phyloP scores from a whole-genome alignment of 2,888 invertebrate species.

The Eumacrocentrus americanus region DNA sequence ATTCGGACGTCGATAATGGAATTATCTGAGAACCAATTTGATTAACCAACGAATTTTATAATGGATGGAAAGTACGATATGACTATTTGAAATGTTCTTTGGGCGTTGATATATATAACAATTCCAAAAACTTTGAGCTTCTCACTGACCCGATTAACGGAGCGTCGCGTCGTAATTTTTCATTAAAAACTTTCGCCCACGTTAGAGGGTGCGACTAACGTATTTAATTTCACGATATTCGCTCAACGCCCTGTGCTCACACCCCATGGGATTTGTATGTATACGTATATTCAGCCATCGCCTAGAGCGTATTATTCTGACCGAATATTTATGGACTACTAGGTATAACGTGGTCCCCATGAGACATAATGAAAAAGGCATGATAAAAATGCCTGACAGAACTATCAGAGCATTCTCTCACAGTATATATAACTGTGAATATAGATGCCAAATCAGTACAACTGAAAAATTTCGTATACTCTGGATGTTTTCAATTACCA shows the following conservation, averaged over 20 bases:
- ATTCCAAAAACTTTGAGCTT: slow-evolving; percentile 6
- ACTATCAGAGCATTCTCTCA: too few relatives aligned
- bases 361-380: slow-evolving; percentile 22
- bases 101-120: slow-evolving; percentile 5
- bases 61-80: too few relatives aligned
- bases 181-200: slow-evolving; percentile 43
- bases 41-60: too few relatives aligned
- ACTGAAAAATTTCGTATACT: too few relatives aligned
- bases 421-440: too few relatives aligned
- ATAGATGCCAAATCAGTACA: too few relatives aligned
- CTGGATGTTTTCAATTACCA: too few relatives aligned
- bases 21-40: not conserved
- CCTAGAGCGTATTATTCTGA: slow-evolving; percentile 24
- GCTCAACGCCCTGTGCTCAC: slow-evolving; percentile 29
- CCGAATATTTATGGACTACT: slow-evolving; percentile 29
- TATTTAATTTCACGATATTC: slow-evolving; percentile 44
- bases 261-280: slow-evolving; percentile 23
- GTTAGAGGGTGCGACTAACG: slow-evolving; percentile 31
- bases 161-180: slow-evolving; percentile 39
- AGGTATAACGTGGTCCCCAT: slow-evolving; percentile 16
- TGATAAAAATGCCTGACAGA: too few relatives aligned
- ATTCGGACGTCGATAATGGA: too few relatives aligned
- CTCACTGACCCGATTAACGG: slow-evolving; percentile 15
- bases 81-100: too few relatives aligned
- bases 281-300: slow-evolving; percentile 18